These are phyloP conservation scores for Hipparchia semele DNA, from an alignment of 2,888 invertebrate species.

Conservation along the genomic window DNA sequence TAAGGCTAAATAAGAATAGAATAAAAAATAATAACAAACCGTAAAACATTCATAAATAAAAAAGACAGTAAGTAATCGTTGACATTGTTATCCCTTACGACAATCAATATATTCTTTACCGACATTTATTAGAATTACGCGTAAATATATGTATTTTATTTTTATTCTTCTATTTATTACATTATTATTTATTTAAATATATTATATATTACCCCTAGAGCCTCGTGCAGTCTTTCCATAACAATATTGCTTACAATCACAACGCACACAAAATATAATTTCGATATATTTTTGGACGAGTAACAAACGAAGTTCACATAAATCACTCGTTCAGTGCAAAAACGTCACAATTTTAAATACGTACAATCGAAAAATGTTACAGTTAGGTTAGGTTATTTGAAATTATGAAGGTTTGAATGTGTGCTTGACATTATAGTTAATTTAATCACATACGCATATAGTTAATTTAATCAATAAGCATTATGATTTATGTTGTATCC, in stretches of 20 bases:
- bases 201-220: slow-evolving; percentile 53
- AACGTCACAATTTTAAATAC: slow-evolving; percentile 11
- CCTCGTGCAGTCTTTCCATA: slow-evolving; percentile 73
- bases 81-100: neutral
- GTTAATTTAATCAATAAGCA: too few species aligned
- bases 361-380: neutral
- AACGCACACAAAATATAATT: slow-evolving; percentile 49
- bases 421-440: too few species aligned
- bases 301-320: slow-evolving; percentile 4
- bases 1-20: too few species aligned
- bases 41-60: too few species aligned
- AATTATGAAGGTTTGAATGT: too few species aligned
- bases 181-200: slow-evolving; percentile 21
- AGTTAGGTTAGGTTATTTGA: too few species aligned
- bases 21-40: too few species aligned
- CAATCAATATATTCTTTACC: slow-evolving; percentile 2
- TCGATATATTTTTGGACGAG: slow-evolving; percentile 27
- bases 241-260: slow-evolving; percentile 65
- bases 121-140: slow-evolving; percentile 20
- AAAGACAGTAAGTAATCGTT: too few species aligned
- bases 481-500: too few species aligned
- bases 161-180: slow-evolving; percentile 28
- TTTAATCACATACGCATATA: too few species aligned
- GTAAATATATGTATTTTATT: slow-evolving; percentile 22
- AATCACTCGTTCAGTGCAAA: neutral